Evolutionary conservation across 1,140 invertebrate genomes (phyloP).

Genomic region (Schlechtendalia chinensis): DNA sequence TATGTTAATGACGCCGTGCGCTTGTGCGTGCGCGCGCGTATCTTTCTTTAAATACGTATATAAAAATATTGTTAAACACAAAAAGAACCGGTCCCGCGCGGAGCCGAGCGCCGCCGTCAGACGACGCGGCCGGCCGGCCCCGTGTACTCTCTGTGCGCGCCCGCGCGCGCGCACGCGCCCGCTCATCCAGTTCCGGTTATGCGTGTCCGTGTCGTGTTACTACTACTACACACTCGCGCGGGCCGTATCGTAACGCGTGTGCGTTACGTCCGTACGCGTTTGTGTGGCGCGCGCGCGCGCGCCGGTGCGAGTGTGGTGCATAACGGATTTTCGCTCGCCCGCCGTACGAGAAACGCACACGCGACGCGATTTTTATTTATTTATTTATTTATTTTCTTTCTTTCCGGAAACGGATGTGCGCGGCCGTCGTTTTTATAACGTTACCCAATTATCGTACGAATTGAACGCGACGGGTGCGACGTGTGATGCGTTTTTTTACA

Average conservation of each 20-base stretch:
- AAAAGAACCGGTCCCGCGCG: constrained; percentile 46
- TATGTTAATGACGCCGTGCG: constrained; percentile 25
- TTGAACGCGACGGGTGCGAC: constrained; percentile 9
- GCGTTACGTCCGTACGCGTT: too few species aligned
- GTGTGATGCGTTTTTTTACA: neutral
- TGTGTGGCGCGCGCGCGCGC: too few species aligned
- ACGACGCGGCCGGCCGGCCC: too few species aligned
- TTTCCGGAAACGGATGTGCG: constrained; percentile 46
- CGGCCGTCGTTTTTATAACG: constrained; percentile 27
- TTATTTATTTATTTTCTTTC: too few species aligned
- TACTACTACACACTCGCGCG: too few species aligned
- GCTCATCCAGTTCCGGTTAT: constrained; percentile 37
- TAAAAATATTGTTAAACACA: constrained; percentile 50
- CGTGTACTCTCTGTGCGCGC: too few species aligned
- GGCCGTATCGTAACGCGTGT: too few species aligned
- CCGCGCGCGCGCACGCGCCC: too few species aligned
- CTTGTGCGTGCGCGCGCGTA: neutral
- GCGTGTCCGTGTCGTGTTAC: neutral
- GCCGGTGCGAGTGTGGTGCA: neutral
- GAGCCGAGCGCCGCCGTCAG: neutral
- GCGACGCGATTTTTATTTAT: neutral
- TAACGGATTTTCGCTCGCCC: constrained; percentile 43
- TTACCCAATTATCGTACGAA: constrained; percentile 27
- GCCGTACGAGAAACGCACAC: neutral
- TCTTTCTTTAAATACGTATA: constrained; percentile 42